Percentiles rank a stretch among this genome's conserved stretches.
phyloP scores from a whole-genome alignment of 2,888 invertebrate genomes.

The Sinodicranocentrus sp. region DNA sequence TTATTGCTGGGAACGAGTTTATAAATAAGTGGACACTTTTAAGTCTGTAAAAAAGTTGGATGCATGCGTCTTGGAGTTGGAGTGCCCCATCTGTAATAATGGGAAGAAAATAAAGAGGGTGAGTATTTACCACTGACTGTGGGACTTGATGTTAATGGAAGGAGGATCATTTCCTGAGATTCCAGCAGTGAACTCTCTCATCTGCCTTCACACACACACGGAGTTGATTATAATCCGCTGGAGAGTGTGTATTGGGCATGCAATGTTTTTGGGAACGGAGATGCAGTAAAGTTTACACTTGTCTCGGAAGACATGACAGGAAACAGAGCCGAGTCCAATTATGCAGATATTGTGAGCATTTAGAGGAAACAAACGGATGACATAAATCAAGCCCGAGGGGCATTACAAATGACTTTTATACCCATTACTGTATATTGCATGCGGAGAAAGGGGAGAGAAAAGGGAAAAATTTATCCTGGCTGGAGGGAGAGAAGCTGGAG shows the following conservation, averaged over 20 bases:
- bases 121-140: too few relatives aligned
- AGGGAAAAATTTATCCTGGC: background rate
- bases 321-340: conserved; percentile 69
- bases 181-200: conserved; percentile 13
- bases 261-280: too few relatives aligned
- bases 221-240: conserved; percentile 19
- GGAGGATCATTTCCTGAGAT: background rate
- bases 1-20: background rate
- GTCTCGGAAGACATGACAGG: conserved; percentile 52
- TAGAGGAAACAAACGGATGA: conserved; percentile 71
- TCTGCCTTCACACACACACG: too few relatives aligned
- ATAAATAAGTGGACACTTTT: background rate
- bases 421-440: conserved; percentile 41
- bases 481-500: background rate
- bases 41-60: too few relatives aligned
- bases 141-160: background rate
- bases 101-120: too few relatives aligned
- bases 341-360: conserved; percentile 71
- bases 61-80: background rate
- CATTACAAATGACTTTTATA: conserved; percentile 56
- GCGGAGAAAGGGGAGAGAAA: conserved; percentile 11
- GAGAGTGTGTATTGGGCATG: background rate
- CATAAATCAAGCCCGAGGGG: conserved; percentile 69
- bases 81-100: background rate
- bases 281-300: conserved; percentile 30